Percentiles rank a stretch among this genome's conserved stretches.
Evolutionary conservation across 2,113 vertebrate genomes (phyloP).

Genomic region (Burhinus bistriatus): DNA sequence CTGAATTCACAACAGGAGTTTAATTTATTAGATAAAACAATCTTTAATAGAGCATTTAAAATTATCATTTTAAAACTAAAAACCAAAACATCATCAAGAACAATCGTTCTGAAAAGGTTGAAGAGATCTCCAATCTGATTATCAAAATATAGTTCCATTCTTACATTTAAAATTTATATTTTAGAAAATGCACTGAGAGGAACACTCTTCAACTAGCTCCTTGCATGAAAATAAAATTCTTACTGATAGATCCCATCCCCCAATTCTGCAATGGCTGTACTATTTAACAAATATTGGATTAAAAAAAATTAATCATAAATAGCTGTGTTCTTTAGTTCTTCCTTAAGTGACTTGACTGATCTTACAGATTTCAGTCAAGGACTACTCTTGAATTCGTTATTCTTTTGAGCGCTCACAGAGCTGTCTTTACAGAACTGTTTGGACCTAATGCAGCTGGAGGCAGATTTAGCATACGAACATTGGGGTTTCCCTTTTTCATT

Average conservation of each 20-base stretch:
- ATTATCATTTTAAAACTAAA: background rate
- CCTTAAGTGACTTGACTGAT: background rate
- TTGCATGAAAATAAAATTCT: background rate
- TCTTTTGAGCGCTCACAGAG: background rate
- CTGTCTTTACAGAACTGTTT: background rate
- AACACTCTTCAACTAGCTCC: background rate
- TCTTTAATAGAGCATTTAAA: background rate
- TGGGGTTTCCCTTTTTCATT: background rate
- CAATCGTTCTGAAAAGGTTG: slow-evolving; percentile 17
- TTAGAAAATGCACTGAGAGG: background rate
- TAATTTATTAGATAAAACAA: slow-evolving; percentile 5
- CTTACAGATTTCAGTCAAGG: background rate
- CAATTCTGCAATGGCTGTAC: background rate
- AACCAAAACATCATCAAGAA: slow-evolving; percentile 59
- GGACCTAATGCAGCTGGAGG: background rate
- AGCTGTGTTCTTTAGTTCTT: background rate
- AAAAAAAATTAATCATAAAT: rapidly evolving
- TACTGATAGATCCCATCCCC: background rate
- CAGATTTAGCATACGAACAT: background rate
- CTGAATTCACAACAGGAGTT: background rate
- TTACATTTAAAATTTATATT: background rate
- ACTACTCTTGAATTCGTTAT: background rate
- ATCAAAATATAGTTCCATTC: background rate
- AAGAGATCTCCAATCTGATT: background rate
- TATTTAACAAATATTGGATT: background rate